Percentiles rank a stretch among this genome's conserved stretches.
phyloP scores from a whole-genome alignment of 2,797 vertebrate genomes.

The Sebastes minor region DNA sequence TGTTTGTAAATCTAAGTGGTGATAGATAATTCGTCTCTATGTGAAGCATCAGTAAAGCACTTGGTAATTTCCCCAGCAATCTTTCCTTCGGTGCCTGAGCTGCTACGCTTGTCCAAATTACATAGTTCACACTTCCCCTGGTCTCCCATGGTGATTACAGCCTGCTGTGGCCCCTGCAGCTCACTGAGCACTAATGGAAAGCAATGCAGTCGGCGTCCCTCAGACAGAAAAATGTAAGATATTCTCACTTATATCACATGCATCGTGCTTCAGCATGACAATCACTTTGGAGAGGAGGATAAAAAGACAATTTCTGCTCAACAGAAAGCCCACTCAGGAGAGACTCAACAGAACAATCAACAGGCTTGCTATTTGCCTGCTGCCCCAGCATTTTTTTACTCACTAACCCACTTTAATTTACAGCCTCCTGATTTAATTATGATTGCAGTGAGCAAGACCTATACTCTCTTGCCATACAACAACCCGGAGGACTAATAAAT shows the following conservation, averaged over 20 bases:
- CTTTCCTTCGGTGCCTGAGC: slow-evolving; percentile 19
- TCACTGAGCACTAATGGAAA: slow-evolving; percentile 28
- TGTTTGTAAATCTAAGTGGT: background rate
- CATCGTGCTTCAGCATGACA: slow-evolving; percentile 3
- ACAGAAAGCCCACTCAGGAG: background rate
- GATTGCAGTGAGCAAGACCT: background rate
- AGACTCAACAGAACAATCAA: slow-evolving; percentile 2
- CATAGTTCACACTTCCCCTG: slow-evolving; percentile 33
- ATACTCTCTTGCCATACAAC: background rate
- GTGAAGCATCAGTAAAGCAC: background rate
- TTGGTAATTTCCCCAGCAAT: slow-evolving; percentile 32
- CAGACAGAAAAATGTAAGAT: slow-evolving; percentile 10
- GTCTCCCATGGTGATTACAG: slow-evolving; percentile 36
- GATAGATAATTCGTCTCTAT: background rate
- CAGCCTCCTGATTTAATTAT: slow-evolving; percentile 12
- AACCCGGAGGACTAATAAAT: background rate
- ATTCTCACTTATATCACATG: slow-evolving; percentile 7
- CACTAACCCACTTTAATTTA: slow-evolving; percentile 12
- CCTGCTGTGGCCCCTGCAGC: slow-evolving; percentile 5
- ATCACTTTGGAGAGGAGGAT: slow-evolving; percentile 19
- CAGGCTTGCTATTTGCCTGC: background rate
- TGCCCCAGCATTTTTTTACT: background rate
- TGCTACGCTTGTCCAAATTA: slow-evolving; percentile 40
- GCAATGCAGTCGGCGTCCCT: background rate
- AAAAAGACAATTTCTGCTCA: slow-evolving; percentile 18